A percentile compares a stretch with the other conserved stretches of the same genome.
Conservation (phyloP, 1,140 invertebrate species). For the Melitaea cinxia region DNA sequence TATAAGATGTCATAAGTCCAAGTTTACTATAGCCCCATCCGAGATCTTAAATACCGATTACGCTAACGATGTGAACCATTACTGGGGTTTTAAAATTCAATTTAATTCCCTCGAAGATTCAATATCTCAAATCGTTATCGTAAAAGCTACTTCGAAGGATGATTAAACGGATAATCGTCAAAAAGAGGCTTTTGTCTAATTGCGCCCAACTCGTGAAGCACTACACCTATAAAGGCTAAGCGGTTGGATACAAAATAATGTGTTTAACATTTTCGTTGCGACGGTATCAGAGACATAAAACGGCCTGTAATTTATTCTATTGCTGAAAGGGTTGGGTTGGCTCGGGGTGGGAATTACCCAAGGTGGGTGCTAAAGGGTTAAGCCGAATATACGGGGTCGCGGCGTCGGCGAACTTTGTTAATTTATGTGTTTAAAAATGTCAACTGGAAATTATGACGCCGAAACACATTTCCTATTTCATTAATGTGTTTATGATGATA, state of each 20-base stretch:
- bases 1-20: background rate
- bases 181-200: constrained; percentile 76
- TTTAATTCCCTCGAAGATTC: constrained; percentile 44
- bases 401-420: constrained; percentile 78
- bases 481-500: constrained; percentile 56
- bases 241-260: constrained; percentile 80
- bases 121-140: constrained; percentile 61
- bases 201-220: constrained; percentile 68
- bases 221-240: constrained; percentile 77
- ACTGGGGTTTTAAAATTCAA: constrained; percentile 21
- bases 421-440: constrained; percentile 82
- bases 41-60: constrained; percentile 30
- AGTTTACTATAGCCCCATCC: background rate
- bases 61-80: constrained; percentile 29
- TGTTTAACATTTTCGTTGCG: constrained; percentile 79
- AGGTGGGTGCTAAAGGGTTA: constrained; percentile 81
- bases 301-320: constrained; percentile 81
- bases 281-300: constrained; percentile 80
- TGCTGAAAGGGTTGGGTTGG: constrained; percentile 79
- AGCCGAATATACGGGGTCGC: constrained; percentile 78
- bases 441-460: constrained; percentile 80
- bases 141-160: constrained; percentile 50
- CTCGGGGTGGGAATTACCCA: constrained; percentile 78
- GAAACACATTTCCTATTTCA: constrained; percentile 78
- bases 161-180: constrained; percentile 65